Percentiles rank a stretch among this genome's conserved stretches.
These are phyloP conservation scores for Drosophila pseudotalamancana DNA, from an alignment of 2,888 invertebrate species.

Conservation along the genomic window DNA sequence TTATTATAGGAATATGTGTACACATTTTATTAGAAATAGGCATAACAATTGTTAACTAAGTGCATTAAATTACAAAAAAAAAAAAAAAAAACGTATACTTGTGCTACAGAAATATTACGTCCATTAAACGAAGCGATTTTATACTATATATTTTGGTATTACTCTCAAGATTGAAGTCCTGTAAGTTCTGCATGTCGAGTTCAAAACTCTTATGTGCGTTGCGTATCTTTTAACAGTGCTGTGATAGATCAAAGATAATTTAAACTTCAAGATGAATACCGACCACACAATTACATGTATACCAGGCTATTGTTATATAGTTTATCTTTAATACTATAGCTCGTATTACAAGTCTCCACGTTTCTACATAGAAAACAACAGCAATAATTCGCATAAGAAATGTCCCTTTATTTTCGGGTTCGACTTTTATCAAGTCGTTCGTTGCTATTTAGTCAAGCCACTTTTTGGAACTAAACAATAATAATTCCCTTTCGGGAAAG, in stretches of 20 bases:
- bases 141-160: slow-evolving; percentile 42
- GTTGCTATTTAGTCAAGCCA: too few relatives aligned
- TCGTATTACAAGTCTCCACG: too few relatives aligned
- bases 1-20: slow-evolving; percentile 84
- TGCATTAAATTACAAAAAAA: slow-evolving; percentile 67
- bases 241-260: slow-evolving; percentile 68
- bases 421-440: too few relatives aligned
- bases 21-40: slow-evolving; percentile 82
- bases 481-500: too few relatives aligned
- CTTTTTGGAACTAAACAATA: too few relatives aligned
- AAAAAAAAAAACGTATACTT: slow-evolving; percentile 39
- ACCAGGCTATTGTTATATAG: too few relatives aligned
- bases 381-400: too few relatives aligned
- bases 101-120: slow-evolving; percentile 54
- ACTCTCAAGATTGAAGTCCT: slow-evolving; percentile 42
- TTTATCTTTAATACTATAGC: too few relatives aligned
- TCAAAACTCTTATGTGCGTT: slow-evolving; percentile 61
- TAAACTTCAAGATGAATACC: neutral
- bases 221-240: slow-evolving; percentile 74
- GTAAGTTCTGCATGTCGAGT: slow-evolving; percentile 73
- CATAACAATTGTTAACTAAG: slow-evolving; percentile 52
- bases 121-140: slow-evolving; percentile 65
- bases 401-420: too few relatives aligned
- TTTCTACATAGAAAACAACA: too few relatives aligned
- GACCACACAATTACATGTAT: neutral